phyloP scores from a whole-genome alignment of 2,797 vertebrate genomes.

The Trematomus bernacchii region DNA sequence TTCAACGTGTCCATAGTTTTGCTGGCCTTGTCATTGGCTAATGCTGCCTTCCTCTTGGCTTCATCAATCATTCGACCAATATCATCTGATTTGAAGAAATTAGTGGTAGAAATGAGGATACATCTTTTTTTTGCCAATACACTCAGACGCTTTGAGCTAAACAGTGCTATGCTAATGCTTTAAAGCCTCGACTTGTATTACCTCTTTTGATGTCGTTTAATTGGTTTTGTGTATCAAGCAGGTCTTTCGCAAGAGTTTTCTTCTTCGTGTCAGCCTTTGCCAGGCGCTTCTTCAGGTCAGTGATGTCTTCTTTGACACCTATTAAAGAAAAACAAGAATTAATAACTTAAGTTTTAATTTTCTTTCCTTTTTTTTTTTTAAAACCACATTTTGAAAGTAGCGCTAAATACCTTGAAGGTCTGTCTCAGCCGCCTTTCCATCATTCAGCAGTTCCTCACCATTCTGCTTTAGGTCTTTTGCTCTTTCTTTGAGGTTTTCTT shows the following conservation, averaged over 20 bases:
- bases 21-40: slow-evolving; percentile 81
- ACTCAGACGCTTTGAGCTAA: slow-evolving; percentile 3
- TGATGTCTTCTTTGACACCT: slow-evolving; percentile 83
- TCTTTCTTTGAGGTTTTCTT: slow-evolving; percentile 86
- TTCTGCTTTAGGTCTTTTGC: slow-evolving; percentile 86
- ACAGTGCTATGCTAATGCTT: background rate
- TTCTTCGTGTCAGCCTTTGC: slow-evolving; percentile 83
- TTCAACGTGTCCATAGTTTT: slow-evolving; percentile 85
- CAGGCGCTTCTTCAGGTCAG: slow-evolving; percentile 83
- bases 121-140: background rate
- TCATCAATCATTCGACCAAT: slow-evolving; percentile 80
- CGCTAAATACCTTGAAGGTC: slow-evolving; percentile 84
- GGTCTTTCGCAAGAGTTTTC: slow-evolving; percentile 79
- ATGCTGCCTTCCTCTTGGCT: slow-evolving; percentile 85
- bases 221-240: slow-evolving; percentile 77
- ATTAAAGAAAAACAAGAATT: slow-evolving; percentile 33
- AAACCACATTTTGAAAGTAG: background rate
- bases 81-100: slow-evolving; percentile 81
- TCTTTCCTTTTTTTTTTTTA: background rate
- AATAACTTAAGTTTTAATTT: background rate
- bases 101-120: background rate
- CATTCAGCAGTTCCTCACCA: slow-evolving; percentile 77
- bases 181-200: slow-evolving; percentile 56
- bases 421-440: slow-evolving; percentile 77
- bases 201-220: slow-evolving; percentile 88